Evolutionary conservation across 2,113 vertebrate species (phyloP), one percentile per base, ranked within the genome.

Genomic region (Anhinga rufa): DNA sequence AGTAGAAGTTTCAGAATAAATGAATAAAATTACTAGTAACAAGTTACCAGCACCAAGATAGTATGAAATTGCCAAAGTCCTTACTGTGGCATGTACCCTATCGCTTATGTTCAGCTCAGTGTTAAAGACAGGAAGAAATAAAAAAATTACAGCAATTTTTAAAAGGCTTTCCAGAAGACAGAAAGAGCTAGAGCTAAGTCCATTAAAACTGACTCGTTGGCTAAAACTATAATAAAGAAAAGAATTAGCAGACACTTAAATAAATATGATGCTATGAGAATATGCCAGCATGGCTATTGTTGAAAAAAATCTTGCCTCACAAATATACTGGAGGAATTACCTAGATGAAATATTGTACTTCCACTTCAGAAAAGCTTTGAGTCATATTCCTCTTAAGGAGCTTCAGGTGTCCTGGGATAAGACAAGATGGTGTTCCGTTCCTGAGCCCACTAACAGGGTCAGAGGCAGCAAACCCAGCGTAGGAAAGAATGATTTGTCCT

Each of bases 21-120:
- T 95, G 81, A 97, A 96, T 97, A 97, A 93, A 93, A 96, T 94
- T 94, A 85, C 82, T 77, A 79, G 82, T 79, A 96, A 90, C 78
- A 91, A 96, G 87, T 95, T 82, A 94, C 93, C 62, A 80, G 66
- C 54, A 79, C 70, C 62, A 88, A 65, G 81, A 87, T 3, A 38
- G 87, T 46, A 57, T 58, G 81, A 96, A 96, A 94, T 61, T 69
- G 74, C 92, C 78, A 19, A 65, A 90, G 87, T 58, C 64, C 74
- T 94, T 91, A 76, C 52, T 16, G 52, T 79, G 52, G 36, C 66
- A 48, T 34, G 69, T 52, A 60, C 69, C 65, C 81, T 49, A 69
- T 69, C 4, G 0, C 49, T 92, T 86, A 85, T 2, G 0, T 82
- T 90, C 81, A 34, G 44, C 48, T 96, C 84, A 49, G 31, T n/a